phyloP scores from a whole-genome alignment of 2,888 invertebrate species.

The Caenorhabditis angaria region DNA sequence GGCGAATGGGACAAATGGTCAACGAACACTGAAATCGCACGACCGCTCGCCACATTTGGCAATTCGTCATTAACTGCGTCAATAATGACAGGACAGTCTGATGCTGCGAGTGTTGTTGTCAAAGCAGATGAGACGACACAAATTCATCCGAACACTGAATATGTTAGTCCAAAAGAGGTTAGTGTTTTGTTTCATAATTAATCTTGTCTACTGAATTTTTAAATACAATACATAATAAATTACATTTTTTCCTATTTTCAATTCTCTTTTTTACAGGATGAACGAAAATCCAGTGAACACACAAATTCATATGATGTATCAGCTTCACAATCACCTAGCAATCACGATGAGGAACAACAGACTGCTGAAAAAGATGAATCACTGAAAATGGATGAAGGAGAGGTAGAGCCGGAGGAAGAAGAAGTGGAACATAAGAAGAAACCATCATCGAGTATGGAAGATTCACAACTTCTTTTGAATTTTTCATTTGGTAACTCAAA shows the following conservation, averaged over 20 bases:
- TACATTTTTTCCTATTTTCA: too few relatives aligned
- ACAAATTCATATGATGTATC: conserved; percentile 50
- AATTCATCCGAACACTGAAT: conserved; percentile 10
- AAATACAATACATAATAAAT: too few relatives aligned
- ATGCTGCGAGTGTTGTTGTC: conserved; percentile 16
- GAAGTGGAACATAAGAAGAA: neutral
- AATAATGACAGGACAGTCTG: conserved; percentile 29
- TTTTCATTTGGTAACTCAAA: conserved; percentile 19
- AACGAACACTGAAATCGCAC: conserved; percentile 11
- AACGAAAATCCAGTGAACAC: conserved; percentile 38
- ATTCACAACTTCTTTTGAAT: conserved; percentile 5
- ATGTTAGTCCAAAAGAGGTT: conserved; percentile 36
- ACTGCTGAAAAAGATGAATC: conserved; percentile 7
- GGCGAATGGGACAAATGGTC: conserved; percentile 34
- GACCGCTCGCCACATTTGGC: conserved; percentile 16
- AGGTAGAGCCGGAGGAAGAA: neutral
- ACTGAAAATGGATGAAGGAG: neutral
- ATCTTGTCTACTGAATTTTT: too few relatives aligned
- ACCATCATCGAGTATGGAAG: conserved; percentile 3
- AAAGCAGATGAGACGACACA: conserved; percentile 9
- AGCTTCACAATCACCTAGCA: conserved; percentile 47
- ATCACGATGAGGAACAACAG: conserved; percentile 30
- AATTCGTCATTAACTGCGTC: conserved; percentile 21
- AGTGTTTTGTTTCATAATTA: neutral
- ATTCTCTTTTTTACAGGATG: conserved; percentile 35